phyloP scores from a whole-genome alignment of 2,113 vertebrate genomes.

The Ivindomyrus marchei region DNA sequence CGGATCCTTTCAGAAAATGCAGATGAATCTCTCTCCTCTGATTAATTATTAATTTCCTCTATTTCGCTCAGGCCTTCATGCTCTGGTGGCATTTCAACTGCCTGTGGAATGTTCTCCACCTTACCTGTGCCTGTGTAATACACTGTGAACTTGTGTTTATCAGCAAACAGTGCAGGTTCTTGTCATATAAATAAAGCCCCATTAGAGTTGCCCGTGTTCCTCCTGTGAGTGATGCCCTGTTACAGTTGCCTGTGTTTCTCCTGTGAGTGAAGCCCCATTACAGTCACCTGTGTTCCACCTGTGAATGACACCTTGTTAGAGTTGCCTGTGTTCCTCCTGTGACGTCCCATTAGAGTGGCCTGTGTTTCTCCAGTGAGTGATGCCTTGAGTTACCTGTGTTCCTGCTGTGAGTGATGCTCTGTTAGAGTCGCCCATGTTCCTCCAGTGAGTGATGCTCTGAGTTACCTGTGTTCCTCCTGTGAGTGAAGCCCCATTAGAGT shows the following conservation, averaged over 20 bases:
- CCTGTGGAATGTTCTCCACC: background rate
- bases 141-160: background rate
- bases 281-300: constrained; percentile 17
- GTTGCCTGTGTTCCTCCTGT: constrained; percentile 16
- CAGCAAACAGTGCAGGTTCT: background rate
- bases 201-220: background rate
- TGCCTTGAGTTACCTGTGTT: constrained; percentile 27
- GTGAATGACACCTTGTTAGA: constrained; percentile 43
- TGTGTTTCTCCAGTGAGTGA: constrained; percentile 35
- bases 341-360: background rate
- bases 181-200: background rate
- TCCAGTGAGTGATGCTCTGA: background rate
- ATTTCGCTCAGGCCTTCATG: background rate
- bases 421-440: background rate
- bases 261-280: background rate
- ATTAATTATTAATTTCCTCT: background rate
- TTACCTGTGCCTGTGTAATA: background rate
- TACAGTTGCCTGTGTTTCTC: background rate
- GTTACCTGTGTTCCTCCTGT: background rate
- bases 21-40: background rate
- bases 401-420: background rate
- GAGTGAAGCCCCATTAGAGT: background rate
- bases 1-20: background rate
- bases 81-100: background rate
- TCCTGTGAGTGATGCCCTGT: constrained; percentile 41